A percentile compares a stretch with the other conserved stretches of the same genome.
phyloP scores from a whole-genome alignment of 2,113 vertebrate species.

The Charadrius vociferus region DNA sequence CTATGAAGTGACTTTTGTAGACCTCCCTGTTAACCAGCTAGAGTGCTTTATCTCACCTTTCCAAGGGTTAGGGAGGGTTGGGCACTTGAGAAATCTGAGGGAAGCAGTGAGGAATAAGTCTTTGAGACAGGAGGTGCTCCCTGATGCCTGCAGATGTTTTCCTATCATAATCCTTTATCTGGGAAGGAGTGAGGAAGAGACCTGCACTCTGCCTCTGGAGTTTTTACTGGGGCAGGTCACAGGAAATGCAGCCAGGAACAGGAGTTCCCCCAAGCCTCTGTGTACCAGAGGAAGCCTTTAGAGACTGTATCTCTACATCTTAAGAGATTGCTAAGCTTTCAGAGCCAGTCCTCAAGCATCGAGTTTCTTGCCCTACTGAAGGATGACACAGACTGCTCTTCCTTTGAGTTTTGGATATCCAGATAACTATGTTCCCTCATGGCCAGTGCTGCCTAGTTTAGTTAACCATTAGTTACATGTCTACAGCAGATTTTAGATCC shows the following conservation, averaged over 20 bases:
- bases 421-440: neutral
- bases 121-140: neutral
- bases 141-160: neutral
- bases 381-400: neutral
- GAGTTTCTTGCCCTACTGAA: neutral
- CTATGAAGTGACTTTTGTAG: neutral
- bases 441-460: neutral
- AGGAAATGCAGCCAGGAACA: neutral
- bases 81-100: neutral
- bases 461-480: neutral
- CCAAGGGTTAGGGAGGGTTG: neutral
- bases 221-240: neutral
- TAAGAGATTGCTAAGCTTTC: neutral
- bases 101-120: neutral
- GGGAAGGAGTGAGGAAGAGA: neutral
- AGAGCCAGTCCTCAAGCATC: neutral
- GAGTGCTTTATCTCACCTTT: neutral
- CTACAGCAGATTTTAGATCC: neutral
- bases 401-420: neutral
- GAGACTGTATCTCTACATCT: neutral
- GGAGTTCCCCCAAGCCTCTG: neutral
- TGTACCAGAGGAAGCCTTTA: neutral
- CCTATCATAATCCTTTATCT: neutral
- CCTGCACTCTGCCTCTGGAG: neutral
- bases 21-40: neutral